A percentile compares a stretch with the other conserved stretches of the same genome.
phyloP scores from a whole-genome alignment of 2,888 invertebrate species.

The Mermis nigrescens region DNA sequence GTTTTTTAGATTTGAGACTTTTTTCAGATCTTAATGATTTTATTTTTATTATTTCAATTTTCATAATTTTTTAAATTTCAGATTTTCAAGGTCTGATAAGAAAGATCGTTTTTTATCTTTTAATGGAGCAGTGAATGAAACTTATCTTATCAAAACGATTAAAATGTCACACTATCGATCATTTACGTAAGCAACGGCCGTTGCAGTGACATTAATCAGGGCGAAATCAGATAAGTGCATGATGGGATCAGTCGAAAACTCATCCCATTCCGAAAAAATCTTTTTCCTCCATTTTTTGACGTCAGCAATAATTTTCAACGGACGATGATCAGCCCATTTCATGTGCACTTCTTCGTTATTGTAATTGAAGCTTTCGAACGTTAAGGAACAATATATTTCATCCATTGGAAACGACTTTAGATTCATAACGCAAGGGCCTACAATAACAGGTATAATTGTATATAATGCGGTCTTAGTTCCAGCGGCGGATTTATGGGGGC shows the following conservation, averaged over 20 bases:
- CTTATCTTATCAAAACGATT: too few relatives aligned
- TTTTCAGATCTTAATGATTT: too few relatives aligned
- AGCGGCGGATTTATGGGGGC: too few relatives aligned
- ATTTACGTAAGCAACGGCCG: slow-evolving; percentile 15
- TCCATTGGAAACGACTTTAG: slow-evolving; percentile 2
- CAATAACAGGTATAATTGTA: too few relatives aligned
- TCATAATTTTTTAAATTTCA: too few relatives aligned
- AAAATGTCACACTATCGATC: too few relatives aligned
- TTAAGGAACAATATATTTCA: neutral
- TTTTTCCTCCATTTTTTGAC: neutral
- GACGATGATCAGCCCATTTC: neutral
- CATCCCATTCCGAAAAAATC: neutral
- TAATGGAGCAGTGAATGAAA: too few relatives aligned
- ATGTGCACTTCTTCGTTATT: slow-evolving; percentile 3
- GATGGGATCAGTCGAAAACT: neutral
- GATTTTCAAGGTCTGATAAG: too few relatives aligned
- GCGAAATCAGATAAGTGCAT: slow-evolving; percentile 27
- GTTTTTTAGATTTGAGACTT: too few relatives aligned
- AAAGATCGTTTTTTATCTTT: too few relatives aligned
- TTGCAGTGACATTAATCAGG: slow-evolving; percentile 19
- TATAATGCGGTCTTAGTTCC: too few relatives aligned
- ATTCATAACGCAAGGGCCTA: slow-evolving; percentile 2
- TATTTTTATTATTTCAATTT: too few relatives aligned
- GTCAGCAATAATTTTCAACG: neutral
- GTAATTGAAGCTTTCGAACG: slow-evolving; percentile 5